Conservation (phyloP, 2,888 invertebrate species). For the Drosophila pseudotakahashii region DNA sequence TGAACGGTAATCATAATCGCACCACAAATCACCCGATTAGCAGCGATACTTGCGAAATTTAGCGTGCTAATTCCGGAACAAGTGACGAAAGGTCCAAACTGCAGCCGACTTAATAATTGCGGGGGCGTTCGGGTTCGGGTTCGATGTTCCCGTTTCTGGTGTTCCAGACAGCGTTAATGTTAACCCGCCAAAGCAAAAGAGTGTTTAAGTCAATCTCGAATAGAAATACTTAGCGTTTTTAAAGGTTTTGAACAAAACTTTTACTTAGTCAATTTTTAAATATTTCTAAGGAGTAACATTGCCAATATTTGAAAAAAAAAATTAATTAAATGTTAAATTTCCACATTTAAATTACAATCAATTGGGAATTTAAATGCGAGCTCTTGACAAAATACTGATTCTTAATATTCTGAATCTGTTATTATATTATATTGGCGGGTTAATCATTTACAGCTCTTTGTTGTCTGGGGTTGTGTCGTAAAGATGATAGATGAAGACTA, state of each 20-base stretch:
- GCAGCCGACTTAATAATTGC: conserved; percentile 23
- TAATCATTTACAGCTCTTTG: conserved; percentile 34
- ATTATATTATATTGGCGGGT: not conserved
- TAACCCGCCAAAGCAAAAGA: conserved; percentile 8
- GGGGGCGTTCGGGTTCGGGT: conserved; percentile 26
- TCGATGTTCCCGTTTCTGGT: conserved; percentile 24
- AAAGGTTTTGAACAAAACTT: too few species aligned
- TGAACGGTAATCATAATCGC: conserved; percentile 27
- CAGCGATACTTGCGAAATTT: conserved; percentile 1
- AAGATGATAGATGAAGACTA: conserved; percentile 14
- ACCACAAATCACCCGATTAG: conserved; percentile 35
- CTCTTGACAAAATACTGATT: too few species aligned
- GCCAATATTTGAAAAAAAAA: too few species aligned
- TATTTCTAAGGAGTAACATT: too few species aligned
- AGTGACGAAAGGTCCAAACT: conserved; percentile 40
- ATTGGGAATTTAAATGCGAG: too few species aligned
- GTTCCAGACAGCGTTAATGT: conserved; percentile 27
- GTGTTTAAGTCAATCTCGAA: not conserved
- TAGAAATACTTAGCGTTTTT: not conserved
- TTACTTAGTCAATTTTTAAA: too few species aligned
- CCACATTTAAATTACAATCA: too few species aligned
- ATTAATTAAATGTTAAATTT: too few species aligned
- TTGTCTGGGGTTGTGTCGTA: conserved; percentile 15
- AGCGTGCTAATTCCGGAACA: conserved; percentile 6
- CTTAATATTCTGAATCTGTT: not conserved